Percentiles rank a stretch among this genome's conserved stretches.
These are phyloP conservation scores for Motacilla alba DNA, from an alignment of 2,113 vertebrate genomes.

Conservation along the genomic window DNA sequence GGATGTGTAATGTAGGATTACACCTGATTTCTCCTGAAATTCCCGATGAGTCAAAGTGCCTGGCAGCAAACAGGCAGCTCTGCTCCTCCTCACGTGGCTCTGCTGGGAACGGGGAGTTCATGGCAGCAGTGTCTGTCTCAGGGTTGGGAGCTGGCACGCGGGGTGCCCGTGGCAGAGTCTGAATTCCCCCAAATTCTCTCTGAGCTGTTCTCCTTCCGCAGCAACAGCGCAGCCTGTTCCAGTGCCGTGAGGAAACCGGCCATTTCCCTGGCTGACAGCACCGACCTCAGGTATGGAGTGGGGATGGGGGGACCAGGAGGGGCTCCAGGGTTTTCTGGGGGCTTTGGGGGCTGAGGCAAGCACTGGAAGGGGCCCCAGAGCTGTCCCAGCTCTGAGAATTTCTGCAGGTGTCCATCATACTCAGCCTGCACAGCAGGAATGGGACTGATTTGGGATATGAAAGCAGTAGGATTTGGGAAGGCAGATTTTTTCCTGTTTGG, in stretches of 20 bases:
- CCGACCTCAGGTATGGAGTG: slow-evolving; percentile 80
- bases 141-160: fast-evolving
- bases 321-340: neutral
- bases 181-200: neutral
- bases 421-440: neutral
- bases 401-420: fast-evolving
- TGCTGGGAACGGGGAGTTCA: neutral
- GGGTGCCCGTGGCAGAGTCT: neutral
- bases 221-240: slow-evolving; percentile 96
- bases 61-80: neutral
- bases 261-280: slow-evolving; percentile 97
- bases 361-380: neutral
- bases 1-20: fast-evolving
- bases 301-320: fast-evolving
- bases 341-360: neutral
- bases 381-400: neutral
- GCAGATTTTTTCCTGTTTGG: neutral
- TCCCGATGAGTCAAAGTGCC: fast-evolving
- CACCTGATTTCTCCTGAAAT: neutral
- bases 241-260: slow-evolving; percentile 96
- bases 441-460: fast-evolving
- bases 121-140: neutral
- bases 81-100: neutral
- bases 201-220: slow-evolving; percentile 50
- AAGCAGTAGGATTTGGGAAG: neutral